phyloP scores from a whole-genome alignment of 2,888 invertebrate species.

The Empis stercorea region DNA sequence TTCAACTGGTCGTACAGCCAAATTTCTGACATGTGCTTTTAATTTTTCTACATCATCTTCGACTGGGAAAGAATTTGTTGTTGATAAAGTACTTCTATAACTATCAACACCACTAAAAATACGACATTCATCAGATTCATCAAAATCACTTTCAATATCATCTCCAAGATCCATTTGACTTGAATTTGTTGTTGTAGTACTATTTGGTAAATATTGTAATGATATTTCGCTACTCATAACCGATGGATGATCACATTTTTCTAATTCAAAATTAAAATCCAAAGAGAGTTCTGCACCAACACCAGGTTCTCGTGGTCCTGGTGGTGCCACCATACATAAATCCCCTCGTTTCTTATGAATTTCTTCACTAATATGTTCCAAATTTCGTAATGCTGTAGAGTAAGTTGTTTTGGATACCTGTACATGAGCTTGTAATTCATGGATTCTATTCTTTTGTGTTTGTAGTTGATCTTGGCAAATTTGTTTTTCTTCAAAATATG shows the following conservation, averaged over 20 bases:
- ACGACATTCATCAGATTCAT: conserved; percentile 19
- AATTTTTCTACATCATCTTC: conserved; percentile 50
- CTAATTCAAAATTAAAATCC: conserved; percentile 44
- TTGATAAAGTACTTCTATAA: background rate
- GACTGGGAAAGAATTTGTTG: conserved; percentile 32
- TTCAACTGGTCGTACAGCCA: conserved; percentile 61
- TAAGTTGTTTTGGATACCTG: conserved; percentile 61
- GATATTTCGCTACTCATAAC: conserved; percentile 40
- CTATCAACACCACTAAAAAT: conserved; percentile 13
- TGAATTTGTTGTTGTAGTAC: conserved; percentile 12
- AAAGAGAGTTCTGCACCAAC: conserved; percentile 56
- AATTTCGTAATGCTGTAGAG: conserved; percentile 63
- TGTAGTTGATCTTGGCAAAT: conserved; percentile 74
- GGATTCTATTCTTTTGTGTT: conserved; percentile 73
- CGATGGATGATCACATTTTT: conserved; percentile 41
- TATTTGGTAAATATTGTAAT: conserved; percentile 7
- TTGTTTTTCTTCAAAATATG: conserved; percentile 84
- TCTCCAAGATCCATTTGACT: conserved; percentile 13
- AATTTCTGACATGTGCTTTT: conserved; percentile 53
- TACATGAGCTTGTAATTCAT: conserved; percentile 67
- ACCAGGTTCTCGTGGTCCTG: conserved; percentile 48
- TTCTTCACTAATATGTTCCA: conserved; percentile 86
- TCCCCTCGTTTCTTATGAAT: conserved; percentile 49
- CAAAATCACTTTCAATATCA: conserved; percentile 19
- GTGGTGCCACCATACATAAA: conserved; percentile 20